Evolutionary conservation across 1,140 invertebrate species (phyloP), one percentile per base, ranked within the genome.

Genomic region (Doryteuthis pealeii): DNA sequence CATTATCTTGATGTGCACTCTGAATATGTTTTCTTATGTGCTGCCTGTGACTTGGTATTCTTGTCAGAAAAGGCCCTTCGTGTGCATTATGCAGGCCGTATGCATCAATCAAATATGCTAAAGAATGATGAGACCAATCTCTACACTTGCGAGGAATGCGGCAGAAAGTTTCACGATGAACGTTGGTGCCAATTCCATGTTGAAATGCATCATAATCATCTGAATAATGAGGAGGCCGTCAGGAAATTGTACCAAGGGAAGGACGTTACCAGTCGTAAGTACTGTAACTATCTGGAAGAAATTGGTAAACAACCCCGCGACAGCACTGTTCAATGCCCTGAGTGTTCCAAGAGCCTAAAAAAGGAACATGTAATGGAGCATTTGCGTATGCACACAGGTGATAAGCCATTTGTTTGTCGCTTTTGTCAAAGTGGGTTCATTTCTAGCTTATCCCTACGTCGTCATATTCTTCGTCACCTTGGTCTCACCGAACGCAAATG

Each of bases 391-490:
- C 84, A 87, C 72, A 82, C 80, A 18, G 79, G 80, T 6, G 83
- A 85, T 22, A 76, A 78, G 67, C 84, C 83, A 31, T 87, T 81
- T 69, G 77, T 76, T 32, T 87, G 86, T 70, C 74, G 78, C 0
- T 80, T 83, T 49, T 87, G 86, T 69, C 74, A 77, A 40, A 78
- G 79, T 30, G 77, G 75, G 0, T 87, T 86, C 70, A 75, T 75
- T 26, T 81, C 81, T 4, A 73, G 75, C 28, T 71, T 79, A 32
- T 79, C 81, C 3, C 76, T 88, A n/a, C 70, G 84, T 8, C 76
- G 84, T n/a, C 87, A 88, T 75, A 70, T 86, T 1, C 69, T 82
- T n/a, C 77, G 78, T 45, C 86, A 87, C 75, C 75, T 86, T 32
- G 83, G 82, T 18, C 71, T 83, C 30, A 74, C 78, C 0, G 74